Evolutionary conservation across 2,888 invertebrate genomes (phyloP).

Genomic region (Tuta absoluta): DNA sequence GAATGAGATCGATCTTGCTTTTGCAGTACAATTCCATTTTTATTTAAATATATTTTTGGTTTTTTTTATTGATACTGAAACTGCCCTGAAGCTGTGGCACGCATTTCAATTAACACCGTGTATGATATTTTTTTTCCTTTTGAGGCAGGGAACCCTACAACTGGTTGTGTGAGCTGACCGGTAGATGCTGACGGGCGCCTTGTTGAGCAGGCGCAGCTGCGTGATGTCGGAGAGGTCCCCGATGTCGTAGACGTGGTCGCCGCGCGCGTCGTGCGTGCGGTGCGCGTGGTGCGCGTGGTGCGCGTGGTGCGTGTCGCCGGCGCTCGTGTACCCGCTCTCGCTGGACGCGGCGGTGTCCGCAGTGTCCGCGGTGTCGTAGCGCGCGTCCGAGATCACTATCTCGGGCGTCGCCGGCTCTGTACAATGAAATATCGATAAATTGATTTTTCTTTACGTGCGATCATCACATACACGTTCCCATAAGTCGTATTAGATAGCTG

Average conservation of each 20-base stretch:
- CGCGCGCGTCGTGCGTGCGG: slow-evolving; percentile 31
- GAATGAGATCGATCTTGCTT: too few relatives aligned
- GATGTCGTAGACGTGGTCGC: slow-evolving; percentile 74
- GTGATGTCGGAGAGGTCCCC: slow-evolving; percentile 63
- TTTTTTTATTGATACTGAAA: too few relatives aligned
- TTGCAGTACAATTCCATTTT: too few relatives aligned
- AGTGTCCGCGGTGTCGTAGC: slow-evolving; percentile 48
- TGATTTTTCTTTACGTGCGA: too few relatives aligned
- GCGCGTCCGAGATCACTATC: slow-evolving; percentile 44
- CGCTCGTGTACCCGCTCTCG: slow-evolving; percentile 57
- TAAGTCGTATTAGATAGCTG: too few relatives aligned
- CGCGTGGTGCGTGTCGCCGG: slow-evolving; percentile 37
- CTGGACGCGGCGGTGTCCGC: slow-evolving; percentile 43
- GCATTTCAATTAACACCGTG: too few relatives aligned
- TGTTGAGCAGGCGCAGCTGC: slow-evolving; percentile 65
- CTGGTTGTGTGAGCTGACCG: slow-evolving; percentile 23
- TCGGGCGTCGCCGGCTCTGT: slow-evolving; percentile 48
- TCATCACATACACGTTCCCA: too few relatives aligned
- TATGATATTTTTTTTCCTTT: too few relatives aligned
- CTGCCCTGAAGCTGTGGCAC: too few relatives aligned
- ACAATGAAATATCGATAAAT: neutral
- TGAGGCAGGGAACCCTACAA: too few relatives aligned
- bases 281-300: slow-evolving; percentile 37
- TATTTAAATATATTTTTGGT: too few relatives aligned
- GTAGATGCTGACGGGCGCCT: slow-evolving; percentile 62